Evolutionary conservation across 2,888 invertebrate genomes (phyloP).

Genomic region (Eupithecia centaureata): DNA sequence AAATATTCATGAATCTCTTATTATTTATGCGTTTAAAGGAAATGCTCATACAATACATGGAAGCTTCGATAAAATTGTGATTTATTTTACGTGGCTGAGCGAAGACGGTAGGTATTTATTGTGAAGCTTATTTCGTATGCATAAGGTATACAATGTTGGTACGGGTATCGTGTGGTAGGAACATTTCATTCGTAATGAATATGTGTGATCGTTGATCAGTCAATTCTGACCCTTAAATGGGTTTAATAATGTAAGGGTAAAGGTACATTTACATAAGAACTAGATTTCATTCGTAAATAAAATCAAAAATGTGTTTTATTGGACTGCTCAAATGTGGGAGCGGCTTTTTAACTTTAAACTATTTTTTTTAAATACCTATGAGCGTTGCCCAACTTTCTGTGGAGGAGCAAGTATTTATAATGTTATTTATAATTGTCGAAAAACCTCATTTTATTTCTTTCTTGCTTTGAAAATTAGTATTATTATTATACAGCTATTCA

Average conservation of each 20-base stretch:
- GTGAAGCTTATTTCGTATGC: slow-evolving; percentile 14
- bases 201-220: slow-evolving; percentile 35
- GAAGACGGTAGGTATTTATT: slow-evolving; percentile 16
- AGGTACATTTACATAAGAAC: slow-evolving; percentile 10
- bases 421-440: too few species aligned
- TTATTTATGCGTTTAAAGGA: slow-evolving; percentile 72
- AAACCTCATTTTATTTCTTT: too few species aligned
- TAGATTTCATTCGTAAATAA: too few species aligned
- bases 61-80: slow-evolving; percentile 33
- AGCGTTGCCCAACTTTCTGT: too few species aligned
- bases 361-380: too few species aligned
- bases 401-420: too few species aligned
- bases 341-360: too few species aligned
- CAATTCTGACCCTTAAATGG: slow-evolving; percentile 27
- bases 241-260: slow-evolving; percentile 15
- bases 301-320: too few species aligned
- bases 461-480: too few species aligned
- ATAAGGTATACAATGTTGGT: slow-evolving; percentile 1
- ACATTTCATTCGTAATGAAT: slow-evolving; percentile 24
- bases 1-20: slow-evolving; percentile 60
- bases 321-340: too few species aligned
- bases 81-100: slow-evolving; percentile 29
- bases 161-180: slow-evolving; percentile 15
- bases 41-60: slow-evolving; percentile 64
- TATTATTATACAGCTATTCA: too few species aligned